Base-by-base conservation (phyloP, 2,797 vertebrate species). In the Diglossa cyanea region DNA sequence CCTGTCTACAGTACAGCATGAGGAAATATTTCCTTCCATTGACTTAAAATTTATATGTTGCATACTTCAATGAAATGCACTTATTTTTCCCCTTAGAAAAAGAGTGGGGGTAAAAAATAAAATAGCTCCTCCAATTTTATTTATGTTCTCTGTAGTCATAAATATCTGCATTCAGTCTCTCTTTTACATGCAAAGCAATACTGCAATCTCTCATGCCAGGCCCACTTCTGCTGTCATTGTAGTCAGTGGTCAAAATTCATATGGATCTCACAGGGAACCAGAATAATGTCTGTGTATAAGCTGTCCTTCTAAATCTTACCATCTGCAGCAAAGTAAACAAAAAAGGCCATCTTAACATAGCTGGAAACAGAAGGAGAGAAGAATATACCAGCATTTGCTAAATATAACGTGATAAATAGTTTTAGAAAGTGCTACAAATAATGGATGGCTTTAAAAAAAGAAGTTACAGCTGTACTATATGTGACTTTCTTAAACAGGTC, bases 321-420 rank as follows among this genome's bases (percentile, higher is more conserved):
- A 91, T 94, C 85, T 95, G 79, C 90, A 88, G 51, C 62, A 63
- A 91, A 94, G 80, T 79, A 94, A 95, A 94, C 79, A 93, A 94
- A 93, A 88, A 88, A 62, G 63, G 37, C 44, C 51, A 37, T 60
- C 86, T 57, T 90, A 91, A 91, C 73, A 95, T 78, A 86, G 82
- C 73, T 95, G 91, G 91, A 93, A 93, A 79, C 62, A 94, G 93
- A 80, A 94, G 88, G 60, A 88, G 37, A 75, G 35, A 71, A 95
- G 89, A 76, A 84, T 88, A 90, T 61, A 95, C 47, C 55, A 93
- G 66, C 47, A 84, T 90, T 70, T 86, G 47, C 66, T 91, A 94
- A 91, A 81, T 73, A 81, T 70, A 84, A 93, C 88, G 48, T 1
- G 17, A 93, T 75, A 86, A 90, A 91, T 30, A 79, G 11, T 76